A percentile compares a stretch with the other conserved stretches of the same genome.
These are phyloP conservation scores for Magallana gigas DNA, from an alignment of 1,140 invertebrate species.

Conservation along the genomic window DNA sequence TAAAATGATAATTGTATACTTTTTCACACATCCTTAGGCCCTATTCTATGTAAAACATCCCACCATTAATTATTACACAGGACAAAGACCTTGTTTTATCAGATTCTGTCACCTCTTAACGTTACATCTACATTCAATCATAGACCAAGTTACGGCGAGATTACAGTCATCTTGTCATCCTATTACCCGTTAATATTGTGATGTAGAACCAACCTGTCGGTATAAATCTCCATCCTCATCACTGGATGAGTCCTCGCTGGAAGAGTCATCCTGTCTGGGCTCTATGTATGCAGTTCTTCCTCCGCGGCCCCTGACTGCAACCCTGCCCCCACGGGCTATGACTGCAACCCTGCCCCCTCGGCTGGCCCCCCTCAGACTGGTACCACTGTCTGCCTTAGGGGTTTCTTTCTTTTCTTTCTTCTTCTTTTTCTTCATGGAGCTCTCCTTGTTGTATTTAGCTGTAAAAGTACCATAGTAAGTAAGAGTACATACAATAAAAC, in stretches of 20 bases:
- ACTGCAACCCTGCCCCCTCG: constrained; percentile 43
- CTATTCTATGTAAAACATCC: too few species aligned
- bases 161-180: not conserved
- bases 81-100: too few species aligned
- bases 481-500: too few species aligned
- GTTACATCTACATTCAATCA: too few species aligned
- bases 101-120: too few species aligned
- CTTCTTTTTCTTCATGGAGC: constrained; percentile 75
- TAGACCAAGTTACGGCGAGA: too few species aligned
- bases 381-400: constrained; percentile 4
- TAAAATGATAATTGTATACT: too few species aligned
- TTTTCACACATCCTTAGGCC: too few species aligned
- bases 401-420: constrained; percentile 61
- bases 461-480: constrained; percentile 24
- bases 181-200: not conserved
- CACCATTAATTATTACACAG: too few species aligned
- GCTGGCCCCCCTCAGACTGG: constrained; percentile 30
- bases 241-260: constrained; percentile 61
- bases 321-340: constrained; percentile 46
- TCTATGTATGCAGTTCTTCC: not conserved
- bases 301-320: constrained; percentile 43
- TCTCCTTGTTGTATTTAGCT: constrained; percentile 80
- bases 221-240: constrained; percentile 51
- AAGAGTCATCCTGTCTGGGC: constrained; percentile 45
- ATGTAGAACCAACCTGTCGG: constrained; percentile 40